phyloP scores from a whole-genome alignment of 2,113 vertebrate species.

The Aptenodytes patagonicus region DNA sequence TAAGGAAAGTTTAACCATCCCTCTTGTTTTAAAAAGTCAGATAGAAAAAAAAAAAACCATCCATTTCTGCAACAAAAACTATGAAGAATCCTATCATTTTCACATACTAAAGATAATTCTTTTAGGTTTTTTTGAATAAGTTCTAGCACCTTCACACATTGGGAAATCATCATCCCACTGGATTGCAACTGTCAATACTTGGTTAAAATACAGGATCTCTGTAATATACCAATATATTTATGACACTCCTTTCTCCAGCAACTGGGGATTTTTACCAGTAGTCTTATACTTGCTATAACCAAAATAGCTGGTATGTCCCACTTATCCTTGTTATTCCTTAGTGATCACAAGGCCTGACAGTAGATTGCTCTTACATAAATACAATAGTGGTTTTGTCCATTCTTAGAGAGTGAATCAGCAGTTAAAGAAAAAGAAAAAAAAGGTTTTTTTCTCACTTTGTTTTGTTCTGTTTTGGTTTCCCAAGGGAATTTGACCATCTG shows the following conservation, averaged over 20 bases:
- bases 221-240: background rate
- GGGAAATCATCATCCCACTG: background rate
- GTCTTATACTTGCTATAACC: background rate
- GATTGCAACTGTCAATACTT: background rate
- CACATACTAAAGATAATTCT: background rate
- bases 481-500: background rate
- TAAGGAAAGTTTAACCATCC: background rate
- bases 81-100: accelerated
- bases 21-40: background rate
- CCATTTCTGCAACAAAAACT: background rate
- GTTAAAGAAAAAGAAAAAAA: background rate
- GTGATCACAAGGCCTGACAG: background rate
- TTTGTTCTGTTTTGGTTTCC: background rate
- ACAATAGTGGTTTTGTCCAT: background rate
- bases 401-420: background rate
- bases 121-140: background rate
- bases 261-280: background rate
- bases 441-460: background rate
- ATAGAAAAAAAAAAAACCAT: background rate
- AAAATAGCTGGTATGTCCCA: background rate
- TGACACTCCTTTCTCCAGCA: background rate
- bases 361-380: background rate
- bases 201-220: background rate
- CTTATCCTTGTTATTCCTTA: background rate
- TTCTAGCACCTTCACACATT: background rate